Evolutionary conservation across 1,140 invertebrate species (phyloP), one percentile per base, ranked within the genome.

Genomic region (Teleogryllus occipitalis): DNA sequence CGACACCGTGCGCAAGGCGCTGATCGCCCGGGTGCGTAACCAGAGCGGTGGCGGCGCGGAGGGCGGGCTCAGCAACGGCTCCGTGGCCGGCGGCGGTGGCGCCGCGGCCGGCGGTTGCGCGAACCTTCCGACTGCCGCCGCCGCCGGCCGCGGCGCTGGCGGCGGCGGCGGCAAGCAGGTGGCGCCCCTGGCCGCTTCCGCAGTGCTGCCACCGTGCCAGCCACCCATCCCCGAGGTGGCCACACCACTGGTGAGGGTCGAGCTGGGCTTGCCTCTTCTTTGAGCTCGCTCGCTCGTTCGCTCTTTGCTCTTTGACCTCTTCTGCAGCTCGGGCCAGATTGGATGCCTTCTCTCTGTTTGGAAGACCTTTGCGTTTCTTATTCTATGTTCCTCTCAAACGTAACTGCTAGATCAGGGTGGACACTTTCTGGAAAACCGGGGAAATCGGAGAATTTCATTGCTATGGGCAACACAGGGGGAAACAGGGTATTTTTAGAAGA

Each of bases 1-100:
- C 81, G 96, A 97, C 83, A 97, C 96, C 0, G 96, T 98, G 5
- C 93, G 94, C 81, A 95, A 96, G 84, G 96, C 94, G 0, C 88
- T 97, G 75, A 96, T 93, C 82, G 93, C 93, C 14, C 90, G 94
- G 82, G 93, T 94, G 76, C 86, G 89, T 78, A 88, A 87, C 83
- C 87, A 89, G 83, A 81, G 84, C 82, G 76, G 84, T 82, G 75
- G 84, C 82, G 75, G 27, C 27, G 27, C 27, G 27, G 27, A 1
- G 27, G 54, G 54, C 54, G 18, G 54, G 27, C 27, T 39, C 1
- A 39, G 27, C 27, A 39, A 39, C 27, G 27, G 27, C 27, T 39
- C 27, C 27, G 27, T 39, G 27, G 76, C 84, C 82, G 75, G 84
- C 82, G 75, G 84, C 27, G 27, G 27, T 39, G 27, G 27, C 27